Base-by-base conservation (phyloP, 2,797 vertebrate genomes). In the Brachyrhaphis roseni region DNA sequence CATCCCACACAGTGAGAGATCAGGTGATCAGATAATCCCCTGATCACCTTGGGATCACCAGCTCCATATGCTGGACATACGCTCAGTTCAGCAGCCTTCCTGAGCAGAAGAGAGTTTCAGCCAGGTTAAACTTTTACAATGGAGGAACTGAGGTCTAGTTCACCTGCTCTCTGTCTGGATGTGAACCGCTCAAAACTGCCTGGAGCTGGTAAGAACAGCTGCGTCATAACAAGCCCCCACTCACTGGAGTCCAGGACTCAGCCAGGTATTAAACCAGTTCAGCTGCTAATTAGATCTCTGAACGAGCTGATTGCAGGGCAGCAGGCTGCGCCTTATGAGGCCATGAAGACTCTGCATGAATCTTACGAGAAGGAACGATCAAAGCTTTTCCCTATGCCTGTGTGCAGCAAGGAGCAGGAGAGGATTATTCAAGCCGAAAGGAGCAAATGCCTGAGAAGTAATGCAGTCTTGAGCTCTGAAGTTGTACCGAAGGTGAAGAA, bases 251-350 rank as follows among this genome's bases (percentile, higher is more conserved):
- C 92, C 28, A 94, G 90, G 12, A 90, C 92, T 0, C 89, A 71
- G 23, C 78, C 90, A 7, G 89, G 92, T 1, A 62, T 93, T 70
- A 93, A 91, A 89, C 96, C 94, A 0, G 88, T 93, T 5, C 83
- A 94, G 0, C 88, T 97, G 28, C 81, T 97, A 11, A 93, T 95
- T 2, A 92, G 90, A 83, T 92, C 95, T 0, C 82, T 95, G 3
- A 93, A 93, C 26, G 80, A 95, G 62, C 36, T 95, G 23, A 88
- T 89, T 0, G 87, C 90, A 0, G 92, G 94, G 12, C 84, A 66
- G 62, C 74, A 77, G 0, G 86, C 83, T 0, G 39, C 59, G 2
- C 90, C 95, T 1, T 74, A 91, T 2, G 91, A 90, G 64, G 80
- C 84, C 1, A 89, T 96, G 68, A 89, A 75, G 20, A 78, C 87